Percentiles rank a stretch among this genome's conserved stretches.
These are phyloP conservation scores for Lethocerus indicus DNA, from an alignment of 1,140 invertebrate genomes.

Conservation along the genomic window DNA sequence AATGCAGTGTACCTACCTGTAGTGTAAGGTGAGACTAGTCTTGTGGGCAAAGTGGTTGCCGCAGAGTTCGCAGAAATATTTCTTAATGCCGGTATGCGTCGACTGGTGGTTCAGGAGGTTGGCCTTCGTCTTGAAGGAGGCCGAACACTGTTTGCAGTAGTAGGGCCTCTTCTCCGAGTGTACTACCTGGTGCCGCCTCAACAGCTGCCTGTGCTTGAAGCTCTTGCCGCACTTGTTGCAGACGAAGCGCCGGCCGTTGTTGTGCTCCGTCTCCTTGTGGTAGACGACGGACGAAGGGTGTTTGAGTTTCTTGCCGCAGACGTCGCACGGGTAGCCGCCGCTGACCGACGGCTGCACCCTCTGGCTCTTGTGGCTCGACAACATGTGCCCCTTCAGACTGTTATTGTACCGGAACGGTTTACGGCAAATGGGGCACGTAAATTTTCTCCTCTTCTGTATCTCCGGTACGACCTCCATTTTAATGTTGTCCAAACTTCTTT, in stretches of 20 bases:
- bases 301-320: constrained; percentile 47
- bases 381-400: no score
- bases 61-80: constrained; percentile 56
- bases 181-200: constrained; percentile 49
- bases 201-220: constrained; percentile 50
- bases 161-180: constrained; percentile 32
- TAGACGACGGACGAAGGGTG: constrained; percentile 47
- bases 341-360: no score
- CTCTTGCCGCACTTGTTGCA: constrained; percentile 49
- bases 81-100: constrained; percentile 50
- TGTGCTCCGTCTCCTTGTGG: constrained; percentile 51
- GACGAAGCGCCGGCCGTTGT: constrained; percentile 39
- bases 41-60: constrained; percentile 56
- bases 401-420: no score
- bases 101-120: constrained; percentile 49
- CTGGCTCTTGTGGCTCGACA: no score
- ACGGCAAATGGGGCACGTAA: no score
- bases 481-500: no score
- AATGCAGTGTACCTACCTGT: constrained; percentile 11
- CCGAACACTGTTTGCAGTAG: constrained; percentile 29
- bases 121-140: constrained; percentile 50
- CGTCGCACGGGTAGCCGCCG: constrained; percentile 38
- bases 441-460: no score
- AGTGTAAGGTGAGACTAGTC: constrained; percentile 47
- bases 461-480: no score